Evolutionary conservation across 2,797 vertebrate genomes (phyloP), one percentile per base, ranked within the genome.

Genomic region (Neoniphon sammara): DNA sequence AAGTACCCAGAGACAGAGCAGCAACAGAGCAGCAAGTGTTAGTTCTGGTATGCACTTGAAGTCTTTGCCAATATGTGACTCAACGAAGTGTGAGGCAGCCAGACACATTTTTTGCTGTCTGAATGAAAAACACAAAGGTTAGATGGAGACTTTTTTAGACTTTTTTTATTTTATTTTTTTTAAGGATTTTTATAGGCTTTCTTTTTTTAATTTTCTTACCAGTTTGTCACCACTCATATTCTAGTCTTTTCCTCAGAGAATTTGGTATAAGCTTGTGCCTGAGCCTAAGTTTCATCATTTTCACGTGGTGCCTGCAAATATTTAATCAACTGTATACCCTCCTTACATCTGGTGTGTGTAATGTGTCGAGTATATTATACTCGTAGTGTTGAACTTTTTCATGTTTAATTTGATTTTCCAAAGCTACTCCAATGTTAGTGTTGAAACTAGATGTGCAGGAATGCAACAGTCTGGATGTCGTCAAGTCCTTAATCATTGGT

Each of bases 21-120:
- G 66, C 70, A 73, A 63, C 75, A 46, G 57, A 82, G 64, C 81
- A 82, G 85, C 79, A 68, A 81, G 86, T 60, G 76, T 83, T 85
- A 46, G 0, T 47, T 64, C 76, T 87, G 85, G 81, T 78, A 86
- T 86, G 82, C 67, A 54, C 54, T 75, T 86, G 75, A 87, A 85
- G 75, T 87, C 59, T 70, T 53, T 84, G 80, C 83, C 85, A 90
- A 72, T 56, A 60, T 80, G 77, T 82, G 84, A 88, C 78, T 81
- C 77, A 77, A 71, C 53, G 65, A 73, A 81, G 58, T 77, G 21
- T 63, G 73, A 77, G 75, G 68, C 67, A 75, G 69, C 54, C 80
- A 69, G 75, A 83, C 66, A 47, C 55, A 70, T 25, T 62, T n/a
- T 72, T 75, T 55, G 42, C 63, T 70, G 68, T 21, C 66, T 44